Conservation (phyloP, 2,113 vertebrate genomes). For the Australoheros scitulus region DNA sequence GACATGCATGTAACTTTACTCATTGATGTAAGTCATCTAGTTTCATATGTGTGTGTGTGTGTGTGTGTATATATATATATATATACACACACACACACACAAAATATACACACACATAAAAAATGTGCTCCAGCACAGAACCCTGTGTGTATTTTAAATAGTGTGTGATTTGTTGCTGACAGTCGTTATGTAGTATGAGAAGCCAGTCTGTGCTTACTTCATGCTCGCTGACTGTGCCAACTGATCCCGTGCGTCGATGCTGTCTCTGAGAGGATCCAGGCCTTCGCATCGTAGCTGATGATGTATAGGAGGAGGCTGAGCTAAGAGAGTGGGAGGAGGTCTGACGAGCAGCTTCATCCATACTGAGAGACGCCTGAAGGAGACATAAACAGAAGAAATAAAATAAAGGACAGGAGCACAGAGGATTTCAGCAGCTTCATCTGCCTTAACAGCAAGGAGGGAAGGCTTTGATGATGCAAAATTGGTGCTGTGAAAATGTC, state of each 20-base stretch:
- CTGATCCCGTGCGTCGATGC: conserved; percentile 93
- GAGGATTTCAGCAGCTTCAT: background rate
- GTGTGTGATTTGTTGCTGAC: too few species aligned
- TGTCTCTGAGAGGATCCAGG: conserved; percentile 77
- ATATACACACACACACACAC: too few species aligned
- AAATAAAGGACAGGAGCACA: background rate
- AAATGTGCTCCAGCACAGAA: too few species aligned
- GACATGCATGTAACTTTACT: too few species aligned
- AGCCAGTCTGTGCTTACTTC: conserved; percentile 65
- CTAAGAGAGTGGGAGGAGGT: conserved; percentile 76
- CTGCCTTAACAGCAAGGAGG: background rate
- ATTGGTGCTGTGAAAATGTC: background rate
- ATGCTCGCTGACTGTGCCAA: conserved; percentile 94
- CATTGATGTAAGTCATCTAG: too few species aligned
- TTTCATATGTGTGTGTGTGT: too few species aligned
- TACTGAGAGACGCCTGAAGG: conserved; percentile 90
- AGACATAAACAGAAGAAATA: background rate
- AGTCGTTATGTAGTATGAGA: too few species aligned
- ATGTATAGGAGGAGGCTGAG: conserved; percentile 71
- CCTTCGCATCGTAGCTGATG: conserved; percentile 74
- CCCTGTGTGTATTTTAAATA: too few species aligned
- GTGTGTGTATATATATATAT: too few species aligned
- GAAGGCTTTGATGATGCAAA: too few species aligned
- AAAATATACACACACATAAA: too few species aligned
- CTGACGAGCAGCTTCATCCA: conserved; percentile 95